Evolutionary conservation across 2,113 vertebrate genomes (phyloP), one percentile per base, ranked within the genome.

Genomic region (Oncorhynchus gorbuscha): DNA sequence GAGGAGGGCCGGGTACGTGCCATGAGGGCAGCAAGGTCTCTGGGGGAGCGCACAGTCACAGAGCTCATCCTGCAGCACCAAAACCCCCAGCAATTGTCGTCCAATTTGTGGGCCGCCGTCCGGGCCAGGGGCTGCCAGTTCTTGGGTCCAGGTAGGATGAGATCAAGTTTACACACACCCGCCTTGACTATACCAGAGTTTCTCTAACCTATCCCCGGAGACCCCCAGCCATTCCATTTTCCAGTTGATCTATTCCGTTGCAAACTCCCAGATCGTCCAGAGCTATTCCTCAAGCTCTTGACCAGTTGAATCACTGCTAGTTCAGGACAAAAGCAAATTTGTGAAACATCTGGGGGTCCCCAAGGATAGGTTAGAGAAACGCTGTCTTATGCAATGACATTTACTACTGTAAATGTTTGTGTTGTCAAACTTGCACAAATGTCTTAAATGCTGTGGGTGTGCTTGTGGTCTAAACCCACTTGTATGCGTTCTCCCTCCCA

Each of bases 61-160:
- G 98, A 99, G 79, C 98, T 99, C 88, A 99, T 99, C 87, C 94
- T 99, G 71, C 97, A 99, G 89, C 98, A 99, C 83, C 98, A 99
- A 85, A 99, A 99, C 78, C 98, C 97, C 67, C 97, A 99, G 85
- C 98, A 99, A 76, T 96, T 99, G 65, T 98, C 97, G n/a, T 99
- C 98, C 61, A 99, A 99, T 80, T 94, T 99, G 69, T 99, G 98
- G 98, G 97, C 98, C 71, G 97, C 98, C 7, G 97, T 99, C 51
- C 95, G 98, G 76, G 97, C 98, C 69, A 93, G 98, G 51, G 98
- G 97, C 13, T 99, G 98, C 88, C 98, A 99, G 89, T 99, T 99
- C 87, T 96, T 99, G n/a, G 98, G 98, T 58, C 98, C 98, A 90
- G 98, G 98, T 99, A 93, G n/a, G 70, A 51, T 55, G 12, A 0